Percentiles rank a stretch among this genome's conserved stretches.
phyloP scores from a whole-genome alignment of 2,113 vertebrate species.

The Pseudonaja textilis region DNA sequence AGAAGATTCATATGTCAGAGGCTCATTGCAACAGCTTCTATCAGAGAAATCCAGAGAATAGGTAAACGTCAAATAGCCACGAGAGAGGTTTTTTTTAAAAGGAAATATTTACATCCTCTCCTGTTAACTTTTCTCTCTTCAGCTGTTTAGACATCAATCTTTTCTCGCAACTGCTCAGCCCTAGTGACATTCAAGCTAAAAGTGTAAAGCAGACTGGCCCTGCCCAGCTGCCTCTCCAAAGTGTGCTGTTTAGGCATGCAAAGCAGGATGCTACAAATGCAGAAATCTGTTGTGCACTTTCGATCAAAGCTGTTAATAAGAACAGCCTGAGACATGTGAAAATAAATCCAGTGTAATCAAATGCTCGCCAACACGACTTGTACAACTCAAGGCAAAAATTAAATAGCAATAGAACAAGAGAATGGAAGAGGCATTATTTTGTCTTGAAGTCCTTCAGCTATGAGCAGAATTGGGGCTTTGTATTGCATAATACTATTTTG shows the following conservation, averaged over 20 bases:
- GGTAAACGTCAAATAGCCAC: neutral
- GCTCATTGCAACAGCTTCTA: neutral
- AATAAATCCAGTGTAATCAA: constrained; percentile 69
- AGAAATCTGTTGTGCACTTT: constrained; percentile 41
- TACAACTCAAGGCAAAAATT: constrained; percentile 47
- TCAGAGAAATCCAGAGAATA: neutral
- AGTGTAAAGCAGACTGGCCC: constrained; percentile 20
- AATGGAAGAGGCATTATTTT: constrained; percentile 25
- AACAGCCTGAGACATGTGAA: constrained; percentile 66
- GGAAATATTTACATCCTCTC: constrained; percentile 9
- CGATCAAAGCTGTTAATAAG: constrained; percentile 59
- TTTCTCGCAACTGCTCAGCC: constrained; percentile 47
- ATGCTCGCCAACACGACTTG: constrained; percentile 58
- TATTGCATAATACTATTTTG: neutral
- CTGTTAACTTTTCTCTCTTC: constrained; percentile 40
- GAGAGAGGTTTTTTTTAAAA: too few relatives aligned
- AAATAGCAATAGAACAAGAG: constrained; percentile 54
- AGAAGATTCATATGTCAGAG: neutral
- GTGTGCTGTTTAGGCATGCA: constrained; percentile 54
- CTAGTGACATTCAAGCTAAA: neutral
- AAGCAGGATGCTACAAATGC: constrained; percentile 42
- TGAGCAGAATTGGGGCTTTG: constrained; percentile 7
- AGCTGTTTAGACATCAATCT: constrained; percentile 46
- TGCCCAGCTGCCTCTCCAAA: constrained; percentile 27
- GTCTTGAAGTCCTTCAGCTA: constrained; percentile 43